These are phyloP conservation scores for Lithophane socia DNA, from an alignment of 2,888 invertebrate species.

Conservation along the genomic window DNA sequence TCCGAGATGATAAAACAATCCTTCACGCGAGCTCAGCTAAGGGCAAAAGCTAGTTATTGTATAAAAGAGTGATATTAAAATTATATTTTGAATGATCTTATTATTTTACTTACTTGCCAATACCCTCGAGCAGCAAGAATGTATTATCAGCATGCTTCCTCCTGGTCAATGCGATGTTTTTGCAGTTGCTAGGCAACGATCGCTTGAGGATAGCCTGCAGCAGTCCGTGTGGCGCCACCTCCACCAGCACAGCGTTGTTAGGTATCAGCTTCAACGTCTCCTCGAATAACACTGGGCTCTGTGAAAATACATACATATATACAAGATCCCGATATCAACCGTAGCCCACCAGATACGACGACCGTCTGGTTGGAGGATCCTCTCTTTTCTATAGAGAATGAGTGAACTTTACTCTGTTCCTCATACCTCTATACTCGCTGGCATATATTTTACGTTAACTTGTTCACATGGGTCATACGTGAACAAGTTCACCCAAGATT, in stretches of 20 bases:
- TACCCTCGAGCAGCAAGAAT: conserved; percentile 88
- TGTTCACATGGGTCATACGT: background rate
- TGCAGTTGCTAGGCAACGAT: conserved; percentile 91
- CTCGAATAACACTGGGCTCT: conserved; percentile 91
- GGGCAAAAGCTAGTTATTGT: background rate
- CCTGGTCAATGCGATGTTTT: conserved; percentile 93
- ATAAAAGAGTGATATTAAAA: background rate
- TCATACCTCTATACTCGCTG: no score
- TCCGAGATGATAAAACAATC: background rate
- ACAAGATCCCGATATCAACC: no score
- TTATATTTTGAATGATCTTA: background rate
- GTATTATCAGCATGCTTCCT: conserved; percentile 91
- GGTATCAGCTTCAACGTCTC: conserved; percentile 94
- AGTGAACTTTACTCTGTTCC: no score
- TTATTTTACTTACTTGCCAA: conserved; percentile 81
- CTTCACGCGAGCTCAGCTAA: background rate
- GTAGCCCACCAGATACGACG: no score
- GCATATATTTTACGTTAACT: background rate
- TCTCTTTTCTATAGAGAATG: no score
- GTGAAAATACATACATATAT: background rate
- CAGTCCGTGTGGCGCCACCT: conserved; percentile 96
- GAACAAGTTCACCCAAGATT: background rate
- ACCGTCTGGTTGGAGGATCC: no score
- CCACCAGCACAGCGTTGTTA: conserved; percentile 94
- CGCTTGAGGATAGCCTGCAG: conserved; percentile 93